These are phyloP conservation scores for Myrmecobius fasciatus DNA, from an alignment of 2,113 vertebrate species.

Conservation along the genomic window DNA sequence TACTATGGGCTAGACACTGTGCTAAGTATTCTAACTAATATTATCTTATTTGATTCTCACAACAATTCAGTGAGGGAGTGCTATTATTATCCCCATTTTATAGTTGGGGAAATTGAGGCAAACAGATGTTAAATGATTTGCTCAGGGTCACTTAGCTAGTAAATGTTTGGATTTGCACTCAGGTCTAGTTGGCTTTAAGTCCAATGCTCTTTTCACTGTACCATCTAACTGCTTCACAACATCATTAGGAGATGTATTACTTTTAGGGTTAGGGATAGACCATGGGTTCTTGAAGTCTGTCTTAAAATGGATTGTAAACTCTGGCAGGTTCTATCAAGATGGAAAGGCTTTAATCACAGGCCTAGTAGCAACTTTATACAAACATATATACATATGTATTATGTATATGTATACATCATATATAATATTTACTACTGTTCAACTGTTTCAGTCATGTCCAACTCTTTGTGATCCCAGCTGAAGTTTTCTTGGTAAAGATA, in stretches of 20 bases:
- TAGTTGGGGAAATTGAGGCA: neutral
- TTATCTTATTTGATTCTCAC: neutral
- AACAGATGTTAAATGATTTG: neutral
- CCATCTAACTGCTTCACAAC: neutral
- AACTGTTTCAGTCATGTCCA: neutral
- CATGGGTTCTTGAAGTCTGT: neutral
- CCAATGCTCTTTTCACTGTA: neutral
- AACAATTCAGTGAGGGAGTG: neutral
- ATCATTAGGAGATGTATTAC: neutral
- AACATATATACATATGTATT: neutral
- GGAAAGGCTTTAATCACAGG: neutral
- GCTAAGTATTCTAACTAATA: neutral
- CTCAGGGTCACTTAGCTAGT: neutral
- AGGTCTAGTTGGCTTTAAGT: neutral
- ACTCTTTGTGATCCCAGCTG: neutral
- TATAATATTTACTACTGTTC: neutral
- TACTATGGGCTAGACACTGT: neutral
- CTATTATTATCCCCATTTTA: neutral
- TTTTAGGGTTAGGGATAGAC: neutral
- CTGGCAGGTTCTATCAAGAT: neutral
- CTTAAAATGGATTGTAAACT: neutral
- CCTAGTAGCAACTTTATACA: neutral
- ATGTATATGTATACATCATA: neutral
- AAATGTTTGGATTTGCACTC: neutral
- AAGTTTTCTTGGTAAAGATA: neutral